Evolutionary conservation across 2,888 invertebrate genomes (phyloP), one percentile per base, ranked within the genome.

Genomic region (Hemistola chrysoprasaria): DNA sequence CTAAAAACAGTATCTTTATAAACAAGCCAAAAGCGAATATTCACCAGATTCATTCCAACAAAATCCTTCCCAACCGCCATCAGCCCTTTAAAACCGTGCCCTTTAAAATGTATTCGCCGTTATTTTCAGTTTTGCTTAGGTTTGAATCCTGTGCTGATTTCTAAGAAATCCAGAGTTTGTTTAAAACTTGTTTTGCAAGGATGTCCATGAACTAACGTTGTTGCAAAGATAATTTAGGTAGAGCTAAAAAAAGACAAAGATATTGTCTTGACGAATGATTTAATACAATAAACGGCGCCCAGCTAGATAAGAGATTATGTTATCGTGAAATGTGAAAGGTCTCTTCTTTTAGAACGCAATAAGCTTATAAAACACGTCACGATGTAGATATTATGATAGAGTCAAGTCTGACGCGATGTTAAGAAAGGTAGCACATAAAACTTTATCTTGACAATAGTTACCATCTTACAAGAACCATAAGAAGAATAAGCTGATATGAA

Each of bases 171-270:
- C 49, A 52, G 56, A 53, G 54, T 67, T 63, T 58, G 67, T 60
- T 56, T 57, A 46, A 50, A 53, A 34, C 40, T 50, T 40, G 48
- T 39, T 47, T 48, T 55, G 54, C 57, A 45, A 71, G 73, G 74
- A 75, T 74, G 59, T 68, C 67, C 66, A 72, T 74, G 74, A 69
- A 65, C 65, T 59, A 59, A 63, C 72, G 73, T 72, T 76, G 58
- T 65, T 72, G 67, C 62, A 34, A 71, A 64, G 57, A 59, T 57
- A 64, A 67, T 68, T 65, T 72, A 67, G 68, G 62, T 59, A 57
- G 22, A 23, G 11, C 6, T 16, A 16, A 26, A 34, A 32, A n/a
- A 29, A 29, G 8, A 29, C 10, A 30, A 1, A 21, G 6, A 22
- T 30, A 10, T 6, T 22, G 9, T 8, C 27, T 33, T 33, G 33